Percentiles rank a stretch among this genome's conserved stretches.
Conservation (phyloP, 2,888 invertebrate genomes). For the Ctena decussata region DNA sequence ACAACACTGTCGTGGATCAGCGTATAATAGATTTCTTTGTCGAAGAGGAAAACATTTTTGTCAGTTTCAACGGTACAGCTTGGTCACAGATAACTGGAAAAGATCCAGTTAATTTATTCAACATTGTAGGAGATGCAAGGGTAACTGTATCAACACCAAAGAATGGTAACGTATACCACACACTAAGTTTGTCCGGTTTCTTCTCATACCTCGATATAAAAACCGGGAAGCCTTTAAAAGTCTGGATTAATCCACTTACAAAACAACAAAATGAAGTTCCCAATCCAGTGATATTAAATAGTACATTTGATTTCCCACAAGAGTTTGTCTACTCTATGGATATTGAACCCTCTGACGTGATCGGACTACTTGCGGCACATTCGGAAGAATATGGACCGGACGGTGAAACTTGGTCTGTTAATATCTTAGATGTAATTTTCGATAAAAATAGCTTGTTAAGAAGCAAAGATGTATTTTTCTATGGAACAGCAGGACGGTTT, state of each 20-base stretch:
- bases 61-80: conserved; percentile 58
- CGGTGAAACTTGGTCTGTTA: conserved; percentile 53
- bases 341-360: conserved; percentile 36
- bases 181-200: background rate
- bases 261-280: background rate
- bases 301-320: conserved; percentile 39
- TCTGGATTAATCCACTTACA: conserved; percentile 24
- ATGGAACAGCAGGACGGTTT: conserved; percentile 58
- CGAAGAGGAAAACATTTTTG: background rate
- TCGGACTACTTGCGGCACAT: conserved; percentile 53
- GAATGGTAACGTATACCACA: no score
- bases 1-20: conserved; percentile 40
- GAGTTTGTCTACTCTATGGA: conserved; percentile 58
- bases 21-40: conserved; percentile 43
- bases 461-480: conserved; percentile 25
- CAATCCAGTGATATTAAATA: background rate
- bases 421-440: conserved; percentile 55
- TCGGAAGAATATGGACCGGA: conserved; percentile 18
- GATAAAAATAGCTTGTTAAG: no score
- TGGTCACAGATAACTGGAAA: conserved; percentile 63
- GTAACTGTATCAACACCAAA: background rate
- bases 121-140: conserved; percentile 43
- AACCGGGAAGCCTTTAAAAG: conserved; percentile 28
- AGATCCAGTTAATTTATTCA: conserved; percentile 45
- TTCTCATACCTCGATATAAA: conserved; percentile 27